Percentiles rank a stretch among this genome's conserved stretches.
phyloP scores from a whole-genome alignment of 2,888 invertebrate genomes.

The Teinopalpus imperialis region DNA sequence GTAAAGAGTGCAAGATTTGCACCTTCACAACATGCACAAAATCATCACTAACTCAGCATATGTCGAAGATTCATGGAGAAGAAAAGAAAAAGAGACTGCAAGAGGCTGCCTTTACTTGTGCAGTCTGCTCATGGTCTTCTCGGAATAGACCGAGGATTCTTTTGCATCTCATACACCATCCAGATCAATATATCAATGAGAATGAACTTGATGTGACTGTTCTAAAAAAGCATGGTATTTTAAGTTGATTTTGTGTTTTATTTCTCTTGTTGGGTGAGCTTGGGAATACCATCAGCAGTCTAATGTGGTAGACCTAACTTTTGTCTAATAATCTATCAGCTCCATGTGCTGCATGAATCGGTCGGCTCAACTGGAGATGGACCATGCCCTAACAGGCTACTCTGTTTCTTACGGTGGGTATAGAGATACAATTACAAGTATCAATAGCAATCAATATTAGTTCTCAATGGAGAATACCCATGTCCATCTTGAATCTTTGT shows the following conservation, averaged over 20 bases:
- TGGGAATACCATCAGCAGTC: no score
- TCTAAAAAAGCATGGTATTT: slow-evolving; percentile 39
- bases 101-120: slow-evolving; percentile 44
- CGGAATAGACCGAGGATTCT: slow-evolving; percentile 45
- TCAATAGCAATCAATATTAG: no score
- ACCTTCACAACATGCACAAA: slow-evolving; percentile 30
- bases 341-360: no score
- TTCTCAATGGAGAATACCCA: no score
- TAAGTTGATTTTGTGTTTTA: slow-evolving; percentile 24
- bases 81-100: slow-evolving; percentile 18
- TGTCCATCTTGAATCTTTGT: no score
- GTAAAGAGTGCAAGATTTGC: slow-evolving; percentile 35
- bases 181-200: slow-evolving; percentile 48
- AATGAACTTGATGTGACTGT: slow-evolving; percentile 44
- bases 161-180: slow-evolving; percentile 68
- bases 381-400: no score
- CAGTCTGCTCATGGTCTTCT: slow-evolving; percentile 49
- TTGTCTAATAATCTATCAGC: no score
- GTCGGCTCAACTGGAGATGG: no score
- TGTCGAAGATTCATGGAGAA: slow-evolving; percentile 26
- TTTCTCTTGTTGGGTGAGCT: no score
- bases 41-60: slow-evolving; percentile 31
- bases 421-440: no score
- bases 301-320: no score
- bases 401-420: no score